These are phyloP conservation scores for Yponomeuta evonymella DNA, from an alignment of 2,888 invertebrate species.

Conservation along the genomic window DNA sequence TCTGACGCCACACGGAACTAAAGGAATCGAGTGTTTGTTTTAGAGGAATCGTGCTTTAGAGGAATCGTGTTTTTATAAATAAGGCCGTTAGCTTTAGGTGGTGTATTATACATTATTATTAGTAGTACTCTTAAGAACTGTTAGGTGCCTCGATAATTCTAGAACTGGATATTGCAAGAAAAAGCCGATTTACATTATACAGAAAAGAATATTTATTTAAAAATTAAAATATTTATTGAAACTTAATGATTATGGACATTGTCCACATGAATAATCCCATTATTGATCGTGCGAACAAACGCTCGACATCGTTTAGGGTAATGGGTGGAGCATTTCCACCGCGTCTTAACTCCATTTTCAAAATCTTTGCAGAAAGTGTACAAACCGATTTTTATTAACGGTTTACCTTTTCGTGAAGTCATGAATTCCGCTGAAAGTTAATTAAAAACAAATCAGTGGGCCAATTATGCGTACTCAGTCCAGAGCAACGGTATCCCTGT, in stretches of 20 bases:
- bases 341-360: background rate
- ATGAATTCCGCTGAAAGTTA: slow-evolving; percentile 15
- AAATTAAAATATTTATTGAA: background rate
- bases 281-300: background rate
- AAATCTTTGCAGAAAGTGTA: slow-evolving; percentile 9
- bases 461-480: no score
- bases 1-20: no score
- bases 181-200: no score
- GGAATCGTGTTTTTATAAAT: no score
- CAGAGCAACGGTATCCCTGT: no score
- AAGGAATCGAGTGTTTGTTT: no score
- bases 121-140: no score
- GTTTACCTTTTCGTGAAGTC: slow-evolving; percentile 13
- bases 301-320: slow-evolving; percentile 17
- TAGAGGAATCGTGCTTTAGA: no score
- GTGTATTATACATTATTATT: no score
- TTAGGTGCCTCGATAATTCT: no score
- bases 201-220: background rate
- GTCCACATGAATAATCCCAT: background rate
- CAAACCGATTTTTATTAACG: slow-evolving; percentile 5
- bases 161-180: no score
- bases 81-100: no score
- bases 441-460: background rate
- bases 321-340: slow-evolving; percentile 24
- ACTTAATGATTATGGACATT: slow-evolving; percentile 15